These are phyloP conservation scores for Heterochromis multidens DNA, from an alignment of 2,113 vertebrate species.

Conservation along the genomic window DNA sequence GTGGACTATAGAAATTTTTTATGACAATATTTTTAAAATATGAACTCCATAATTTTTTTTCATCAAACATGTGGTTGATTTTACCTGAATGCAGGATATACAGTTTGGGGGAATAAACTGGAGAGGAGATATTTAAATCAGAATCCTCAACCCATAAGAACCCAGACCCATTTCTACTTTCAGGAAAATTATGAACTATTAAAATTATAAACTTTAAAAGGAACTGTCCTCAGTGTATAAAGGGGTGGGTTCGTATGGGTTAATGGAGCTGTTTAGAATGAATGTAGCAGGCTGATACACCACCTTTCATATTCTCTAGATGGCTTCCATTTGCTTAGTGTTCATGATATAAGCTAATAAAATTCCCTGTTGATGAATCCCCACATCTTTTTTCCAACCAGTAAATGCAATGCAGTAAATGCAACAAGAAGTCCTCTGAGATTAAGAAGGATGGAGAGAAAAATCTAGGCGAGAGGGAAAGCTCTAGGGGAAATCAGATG, in stretches of 20 bases:
- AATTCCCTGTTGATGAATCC: neutral
- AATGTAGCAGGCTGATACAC: constrained; percentile 3
- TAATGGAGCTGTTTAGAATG: neutral
- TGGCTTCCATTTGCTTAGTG: constrained; percentile 7
- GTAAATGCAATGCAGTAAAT: constrained; percentile 28
- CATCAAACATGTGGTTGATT: neutral
- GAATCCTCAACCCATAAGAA: too few relatives aligned
- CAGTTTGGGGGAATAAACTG: neutral
- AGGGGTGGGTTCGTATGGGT: too few relatives aligned
- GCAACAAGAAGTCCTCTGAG: constrained; percentile 21
- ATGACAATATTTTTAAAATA: neutral
- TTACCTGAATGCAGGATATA: neutral
- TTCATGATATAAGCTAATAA: constrained; percentile 36
- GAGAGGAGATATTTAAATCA: neutral
- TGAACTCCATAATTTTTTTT: neutral
- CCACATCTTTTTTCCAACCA: neutral
- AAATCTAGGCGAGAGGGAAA: neutral
- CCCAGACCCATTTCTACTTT: too few relatives aligned
- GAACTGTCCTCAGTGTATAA: too few relatives aligned
- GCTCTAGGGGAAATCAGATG: neutral
- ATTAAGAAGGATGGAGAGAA: neutral
- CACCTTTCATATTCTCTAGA: constrained; percentile 17
- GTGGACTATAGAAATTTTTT: neutral
- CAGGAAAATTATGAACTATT: too few relatives aligned
- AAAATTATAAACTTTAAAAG: too few relatives aligned